These are phyloP conservation scores for Adineta ricciae DNA, from an alignment of 2,888 invertebrate genomes.

Conservation along the genomic window DNA sequence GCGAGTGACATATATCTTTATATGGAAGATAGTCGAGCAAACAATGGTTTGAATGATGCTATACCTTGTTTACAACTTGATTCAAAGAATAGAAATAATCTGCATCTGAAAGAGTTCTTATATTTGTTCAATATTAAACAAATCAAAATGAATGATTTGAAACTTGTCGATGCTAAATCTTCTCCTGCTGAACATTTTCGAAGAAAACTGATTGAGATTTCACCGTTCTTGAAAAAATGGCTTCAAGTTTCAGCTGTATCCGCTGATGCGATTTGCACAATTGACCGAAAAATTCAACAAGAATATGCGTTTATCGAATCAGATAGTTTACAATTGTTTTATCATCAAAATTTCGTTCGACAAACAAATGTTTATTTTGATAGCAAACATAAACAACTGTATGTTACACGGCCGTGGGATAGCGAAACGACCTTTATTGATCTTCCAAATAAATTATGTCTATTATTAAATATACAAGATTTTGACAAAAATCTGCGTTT, in stretches of 20 bases:
- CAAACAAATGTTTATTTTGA: background rate
- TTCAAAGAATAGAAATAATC: background rate
- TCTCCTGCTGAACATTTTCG: background rate
- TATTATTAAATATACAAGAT: background rate
- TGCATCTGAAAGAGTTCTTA: background rate
- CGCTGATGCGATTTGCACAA: background rate
- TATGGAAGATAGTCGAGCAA: background rate
- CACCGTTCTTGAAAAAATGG: background rate
- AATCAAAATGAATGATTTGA: slow-evolving; percentile 14
- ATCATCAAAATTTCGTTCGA: background rate
- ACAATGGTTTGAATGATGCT: background rate
- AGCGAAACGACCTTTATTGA: background rate
- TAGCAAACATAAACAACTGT: background rate
- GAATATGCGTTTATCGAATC: background rate
- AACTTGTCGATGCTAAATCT: background rate
- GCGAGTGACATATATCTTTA: background rate
- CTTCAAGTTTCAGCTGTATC: background rate
- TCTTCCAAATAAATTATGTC: background rate
- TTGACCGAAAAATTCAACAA: background rate
- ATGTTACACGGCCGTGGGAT: background rate
- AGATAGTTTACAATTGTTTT: background rate
- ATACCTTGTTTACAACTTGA: slow-evolving; percentile 3
- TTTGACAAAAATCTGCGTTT: background rate
- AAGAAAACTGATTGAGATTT: background rate
- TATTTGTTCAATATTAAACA: background rate